Evolutionary conservation across 2,113 vertebrate genomes (phyloP).

Genomic region (Anser brachyrhynchus): DNA sequence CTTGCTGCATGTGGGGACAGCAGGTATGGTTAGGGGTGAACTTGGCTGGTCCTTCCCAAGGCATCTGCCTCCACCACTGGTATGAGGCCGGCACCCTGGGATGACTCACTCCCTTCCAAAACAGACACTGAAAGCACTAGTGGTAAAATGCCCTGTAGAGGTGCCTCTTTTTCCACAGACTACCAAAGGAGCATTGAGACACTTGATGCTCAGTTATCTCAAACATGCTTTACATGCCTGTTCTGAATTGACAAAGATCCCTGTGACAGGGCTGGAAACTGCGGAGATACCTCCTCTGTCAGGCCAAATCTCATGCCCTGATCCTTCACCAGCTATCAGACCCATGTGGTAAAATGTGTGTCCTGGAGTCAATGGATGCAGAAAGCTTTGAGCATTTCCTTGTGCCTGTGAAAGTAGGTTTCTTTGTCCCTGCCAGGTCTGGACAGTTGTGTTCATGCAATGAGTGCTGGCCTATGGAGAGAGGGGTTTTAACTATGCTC

Average conservation of each 20-base stretch:
- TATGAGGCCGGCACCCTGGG: not conserved
- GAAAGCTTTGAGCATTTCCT: not conserved
- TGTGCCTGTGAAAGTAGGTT: accelerated
- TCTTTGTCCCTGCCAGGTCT: not conserved
- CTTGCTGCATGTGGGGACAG: not conserved
- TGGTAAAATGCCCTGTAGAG: not conserved
- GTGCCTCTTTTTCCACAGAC: not conserved
- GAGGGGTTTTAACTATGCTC: not conserved
- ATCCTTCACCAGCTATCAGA: not conserved
- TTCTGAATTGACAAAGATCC: not conserved
- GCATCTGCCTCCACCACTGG: not conserved
- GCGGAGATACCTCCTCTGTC: not conserved
- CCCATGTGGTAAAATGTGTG: not conserved
- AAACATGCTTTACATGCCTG: accelerated
- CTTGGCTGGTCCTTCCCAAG: not conserved
- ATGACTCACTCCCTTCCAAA: not conserved
- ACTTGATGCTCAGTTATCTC: not conserved
- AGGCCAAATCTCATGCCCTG: not conserved
- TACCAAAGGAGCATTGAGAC: accelerated
- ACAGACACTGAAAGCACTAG: not conserved
- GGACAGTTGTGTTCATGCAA: not conserved
- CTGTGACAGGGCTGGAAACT: not conserved
- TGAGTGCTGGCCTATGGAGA: not conserved
- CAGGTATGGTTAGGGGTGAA: accelerated
- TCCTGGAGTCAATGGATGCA: not conserved